phyloP scores from a whole-genome alignment of 2,113 vertebrate species.

The Gracilinanus agilis region DNA sequence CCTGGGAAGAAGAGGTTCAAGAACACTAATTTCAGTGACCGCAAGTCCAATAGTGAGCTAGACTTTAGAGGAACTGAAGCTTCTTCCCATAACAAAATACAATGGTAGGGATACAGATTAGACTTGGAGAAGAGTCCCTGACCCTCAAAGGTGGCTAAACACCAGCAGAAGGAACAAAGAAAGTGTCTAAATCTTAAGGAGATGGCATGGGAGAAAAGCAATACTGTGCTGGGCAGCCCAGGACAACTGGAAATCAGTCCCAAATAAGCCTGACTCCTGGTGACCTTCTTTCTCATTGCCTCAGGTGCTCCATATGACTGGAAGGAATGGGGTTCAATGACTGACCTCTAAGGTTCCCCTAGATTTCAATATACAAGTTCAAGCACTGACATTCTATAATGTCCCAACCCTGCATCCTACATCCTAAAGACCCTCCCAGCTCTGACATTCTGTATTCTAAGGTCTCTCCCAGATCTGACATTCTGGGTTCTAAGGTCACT shows the following conservation, averaged over 20 bases:
- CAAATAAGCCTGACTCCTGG: neutral
- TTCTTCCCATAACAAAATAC: accelerated
- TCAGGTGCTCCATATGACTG: neutral
- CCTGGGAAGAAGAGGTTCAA: accelerated
- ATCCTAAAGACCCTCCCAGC: too few species aligned
- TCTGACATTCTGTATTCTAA: too few species aligned
- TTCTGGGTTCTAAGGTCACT: too few species aligned
- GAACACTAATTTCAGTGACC: accelerated
- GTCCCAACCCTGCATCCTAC: neutral
- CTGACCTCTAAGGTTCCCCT: neutral
- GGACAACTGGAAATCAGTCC: neutral
- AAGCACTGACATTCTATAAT: neutral
- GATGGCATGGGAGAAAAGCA: neutral
- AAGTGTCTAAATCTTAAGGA: neutral
- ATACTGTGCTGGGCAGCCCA: too few species aligned
- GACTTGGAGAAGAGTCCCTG: neutral
- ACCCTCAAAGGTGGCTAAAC: neutral
- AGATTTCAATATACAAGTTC: neutral
- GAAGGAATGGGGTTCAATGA: neutral
- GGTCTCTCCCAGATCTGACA: too few species aligned
- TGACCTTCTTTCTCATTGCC: neutral
- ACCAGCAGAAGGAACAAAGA: neutral
- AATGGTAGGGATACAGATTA: accelerated
- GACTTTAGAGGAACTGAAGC: neutral
- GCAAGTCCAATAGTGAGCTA: accelerated